These are phyloP conservation scores for Bergia sp. DNA, from an alignment of 92 coral and sea anemone genomes.

Conservation along the genomic window DNA sequence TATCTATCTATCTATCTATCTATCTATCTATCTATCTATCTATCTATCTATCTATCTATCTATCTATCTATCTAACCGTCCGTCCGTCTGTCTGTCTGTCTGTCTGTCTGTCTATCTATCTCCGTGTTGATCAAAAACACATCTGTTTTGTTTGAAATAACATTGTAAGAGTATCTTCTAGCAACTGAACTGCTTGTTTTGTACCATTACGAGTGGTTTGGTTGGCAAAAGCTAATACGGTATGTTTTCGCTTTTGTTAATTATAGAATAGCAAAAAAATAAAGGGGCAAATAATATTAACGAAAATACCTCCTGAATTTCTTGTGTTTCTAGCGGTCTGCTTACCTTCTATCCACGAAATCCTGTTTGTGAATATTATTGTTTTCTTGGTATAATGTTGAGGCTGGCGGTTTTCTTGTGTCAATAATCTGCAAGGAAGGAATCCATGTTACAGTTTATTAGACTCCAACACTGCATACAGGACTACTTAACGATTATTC, in stretches of 20 bases:
- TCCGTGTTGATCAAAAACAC: too few relatives aligned
- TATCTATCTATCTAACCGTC: too few relatives aligned
- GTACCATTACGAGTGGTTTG: too few relatives aligned
- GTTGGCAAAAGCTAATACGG: too few relatives aligned
- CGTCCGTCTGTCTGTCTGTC: too few relatives aligned
- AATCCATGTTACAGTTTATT: neutral
- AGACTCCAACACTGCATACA: neutral
- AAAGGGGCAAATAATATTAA: neutral
- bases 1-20: too few relatives aligned
- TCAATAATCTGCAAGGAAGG: slow-evolving; percentile 8
- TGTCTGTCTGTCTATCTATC: too few relatives aligned
- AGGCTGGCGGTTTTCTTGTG: slow-evolving; percentile 7
- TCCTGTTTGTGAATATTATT: slow-evolving; percentile 33
- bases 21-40: too few relatives aligned
- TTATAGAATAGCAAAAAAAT: neutral
- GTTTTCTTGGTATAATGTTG: slow-evolving; percentile 30
- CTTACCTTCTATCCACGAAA: slow-evolving; percentile 27
- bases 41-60: too few relatives aligned
- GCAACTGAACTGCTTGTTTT: too few relatives aligned
- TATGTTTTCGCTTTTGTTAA: neutral
- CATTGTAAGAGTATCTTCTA: too few relatives aligned
- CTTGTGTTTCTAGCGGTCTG: neutral
- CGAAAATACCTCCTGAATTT: neutral
- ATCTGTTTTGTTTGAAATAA: too few relatives aligned
- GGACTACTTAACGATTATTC: neutral